phyloP scores from a whole-genome alignment of 2,797 vertebrate genomes.

The Glossophaga mutica region DNA sequence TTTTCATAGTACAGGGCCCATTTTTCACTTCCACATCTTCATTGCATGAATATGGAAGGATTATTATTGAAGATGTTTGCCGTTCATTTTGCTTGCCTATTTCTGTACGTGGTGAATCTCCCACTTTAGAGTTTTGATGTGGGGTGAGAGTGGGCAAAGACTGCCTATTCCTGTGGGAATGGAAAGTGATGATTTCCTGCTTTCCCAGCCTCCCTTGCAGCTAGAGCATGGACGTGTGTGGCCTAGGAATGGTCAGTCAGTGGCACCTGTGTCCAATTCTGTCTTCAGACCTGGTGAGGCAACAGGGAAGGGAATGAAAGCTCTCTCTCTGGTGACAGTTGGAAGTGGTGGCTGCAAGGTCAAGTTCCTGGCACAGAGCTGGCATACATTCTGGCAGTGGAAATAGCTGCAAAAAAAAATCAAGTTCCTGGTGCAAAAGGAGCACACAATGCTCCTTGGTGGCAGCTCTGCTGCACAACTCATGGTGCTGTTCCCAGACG shows the following conservation, averaged over 20 bases:
- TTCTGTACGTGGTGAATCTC: background rate
- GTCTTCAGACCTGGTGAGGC: background rate
- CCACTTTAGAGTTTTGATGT: background rate
- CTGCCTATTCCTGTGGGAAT: background rate
- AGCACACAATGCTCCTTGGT: background rate
- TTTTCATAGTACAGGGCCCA: background rate
- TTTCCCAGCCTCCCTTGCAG: conserved; percentile 49
- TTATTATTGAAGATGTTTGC: background rate
- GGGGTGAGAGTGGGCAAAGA: background rate
- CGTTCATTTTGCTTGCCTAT: background rate
- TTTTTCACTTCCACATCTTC: background rate
- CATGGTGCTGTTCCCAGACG: background rate
- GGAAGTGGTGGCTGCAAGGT: conserved; percentile 27
- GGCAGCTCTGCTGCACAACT: background rate
- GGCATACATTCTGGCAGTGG: background rate
- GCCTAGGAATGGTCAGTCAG: background rate
- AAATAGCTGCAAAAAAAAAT: background rate
- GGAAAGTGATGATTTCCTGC: background rate
- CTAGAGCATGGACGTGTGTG: background rate
- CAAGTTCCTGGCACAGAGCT: background rate
- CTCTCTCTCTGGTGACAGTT: background rate
- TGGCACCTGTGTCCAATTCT: background rate
- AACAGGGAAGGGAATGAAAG: conserved; percentile 6
- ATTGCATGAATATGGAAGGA: background rate
- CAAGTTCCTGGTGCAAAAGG: background rate